Base-by-base conservation (phyloP, 2,797 vertebrate genomes). In the Emys orbicularis region DNA sequence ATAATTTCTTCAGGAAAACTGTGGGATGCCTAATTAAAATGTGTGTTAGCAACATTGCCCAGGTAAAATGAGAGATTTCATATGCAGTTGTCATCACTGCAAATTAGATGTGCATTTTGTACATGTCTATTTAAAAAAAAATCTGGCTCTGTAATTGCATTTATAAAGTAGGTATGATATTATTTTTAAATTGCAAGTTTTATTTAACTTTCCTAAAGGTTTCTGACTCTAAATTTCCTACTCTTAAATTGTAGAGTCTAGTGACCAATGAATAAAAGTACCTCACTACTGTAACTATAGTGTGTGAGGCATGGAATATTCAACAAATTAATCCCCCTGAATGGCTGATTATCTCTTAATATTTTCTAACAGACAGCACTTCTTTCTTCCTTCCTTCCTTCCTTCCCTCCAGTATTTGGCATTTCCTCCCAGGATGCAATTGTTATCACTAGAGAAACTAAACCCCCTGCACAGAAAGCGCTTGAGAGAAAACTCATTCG, bases 361-460 rank as follows among this genome's bases (percentile, higher is more conserved):
- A 74, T 74, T 89, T 92, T 92, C 74, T 79, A 87, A 80, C 2
- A 87, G 81, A 21, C 41, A 34, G 44, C 47, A 12, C 85, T 83
- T 90, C 80, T 53, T 41, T 21, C 65, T 72, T 41, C 19, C 65
- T 37, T 72, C 11, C 65, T 72, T 41, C 19, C 65, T 37, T 72
- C 11, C 68, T 21, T 72, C n/a, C 37, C 19, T 41, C 65, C 41
- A 11, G 37, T 65, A 49, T 83, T 79, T 49, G 81, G 90, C 76
- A 65, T 94, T 89, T 93, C 0, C 5, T 52, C 59, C 49, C 80
- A n/a, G 88, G 95, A n/a, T 15, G 19, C 47, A 34, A 53, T 77
- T 95, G 84, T 89, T 93, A 31, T 54, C 88, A 41, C 77, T 44
- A 88, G 77, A 56, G 76, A 87, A 92, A 80, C 52, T 81, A 92